phyloP scores from a whole-genome alignment of 2,888 invertebrate genomes.

The Limenitis arthemis region DNA sequence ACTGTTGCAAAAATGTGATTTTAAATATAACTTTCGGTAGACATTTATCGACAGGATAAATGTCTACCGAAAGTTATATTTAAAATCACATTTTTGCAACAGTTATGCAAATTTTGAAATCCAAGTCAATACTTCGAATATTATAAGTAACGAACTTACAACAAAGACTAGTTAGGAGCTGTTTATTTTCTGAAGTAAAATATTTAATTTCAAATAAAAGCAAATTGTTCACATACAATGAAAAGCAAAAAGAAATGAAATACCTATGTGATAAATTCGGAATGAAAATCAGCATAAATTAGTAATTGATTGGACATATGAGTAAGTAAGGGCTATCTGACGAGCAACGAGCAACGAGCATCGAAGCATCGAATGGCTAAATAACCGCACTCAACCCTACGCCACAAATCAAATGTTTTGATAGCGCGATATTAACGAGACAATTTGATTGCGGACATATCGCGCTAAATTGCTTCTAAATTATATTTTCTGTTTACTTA shows the following conservation, averaged over 20 bases:
- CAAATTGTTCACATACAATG: too few relatives aligned
- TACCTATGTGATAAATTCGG: constrained; percentile 1
- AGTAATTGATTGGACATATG: constrained; percentile 46
- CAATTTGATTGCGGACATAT: constrained; percentile 73
- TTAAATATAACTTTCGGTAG: too few relatives aligned
- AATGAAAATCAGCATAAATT: constrained; percentile 20
- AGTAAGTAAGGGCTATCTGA: constrained; percentile 52
- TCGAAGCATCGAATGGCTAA: constrained; percentile 55
- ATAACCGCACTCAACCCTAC: constrained; percentile 55
- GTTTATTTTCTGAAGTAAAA: too few relatives aligned
- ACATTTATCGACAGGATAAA: too few relatives aligned
- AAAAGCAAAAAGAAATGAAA: background rate
- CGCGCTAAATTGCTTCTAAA: constrained; percentile 71
- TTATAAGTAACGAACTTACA: too few relatives aligned
- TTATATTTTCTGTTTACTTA: constrained; percentile 73
- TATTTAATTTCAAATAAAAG: too few relatives aligned
- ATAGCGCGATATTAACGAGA: constrained; percentile 72
- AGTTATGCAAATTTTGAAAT: too few relatives aligned
- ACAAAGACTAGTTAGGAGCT: too few relatives aligned
- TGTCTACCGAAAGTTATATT: too few relatives aligned
- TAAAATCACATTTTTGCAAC: too few relatives aligned
- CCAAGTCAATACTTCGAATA: too few relatives aligned
- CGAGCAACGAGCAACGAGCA: constrained; percentile 38
- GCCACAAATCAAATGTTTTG: constrained; percentile 73
- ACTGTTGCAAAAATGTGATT: too few relatives aligned